A percentile compares a stretch with the other conserved stretches of the same genome.
Evolutionary conservation across 2,797 vertebrate genomes (phyloP).

Genomic region (Microchirus variegatus): DNA sequence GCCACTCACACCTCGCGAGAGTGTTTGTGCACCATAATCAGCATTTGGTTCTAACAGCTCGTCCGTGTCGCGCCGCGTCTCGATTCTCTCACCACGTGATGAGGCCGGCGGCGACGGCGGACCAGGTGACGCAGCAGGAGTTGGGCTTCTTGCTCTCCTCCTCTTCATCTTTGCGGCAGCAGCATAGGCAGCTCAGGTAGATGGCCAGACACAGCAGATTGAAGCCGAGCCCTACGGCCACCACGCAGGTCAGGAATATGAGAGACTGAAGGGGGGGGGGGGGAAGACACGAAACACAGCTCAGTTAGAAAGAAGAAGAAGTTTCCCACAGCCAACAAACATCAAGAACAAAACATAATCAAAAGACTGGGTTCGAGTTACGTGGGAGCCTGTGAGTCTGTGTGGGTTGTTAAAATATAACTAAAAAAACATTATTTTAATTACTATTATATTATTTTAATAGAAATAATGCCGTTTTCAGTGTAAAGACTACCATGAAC

Average conservation of each 20-base stretch:
- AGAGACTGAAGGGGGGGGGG: constrained; percentile 81
- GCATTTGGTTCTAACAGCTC: constrained; percentile 11
- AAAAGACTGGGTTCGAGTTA: too few relatives aligned
- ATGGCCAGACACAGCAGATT: constrained; percentile 88
- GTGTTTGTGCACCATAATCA: constrained; percentile 14
- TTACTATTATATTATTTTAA: too few relatives aligned
- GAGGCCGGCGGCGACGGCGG: constrained; percentile 88
- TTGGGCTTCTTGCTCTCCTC: constrained; percentile 85
- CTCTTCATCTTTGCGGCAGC: constrained; percentile 83
- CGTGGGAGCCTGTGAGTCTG: too few relatives aligned
- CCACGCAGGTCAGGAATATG: constrained; percentile 89
- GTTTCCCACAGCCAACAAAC: too few relatives aligned
- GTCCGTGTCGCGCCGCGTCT: background rate
- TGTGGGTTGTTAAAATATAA: too few relatives aligned
- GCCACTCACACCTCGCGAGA: background rate
- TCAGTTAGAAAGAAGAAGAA: background rate
- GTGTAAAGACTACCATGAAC: too few relatives aligned
- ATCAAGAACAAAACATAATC: too few relatives aligned
- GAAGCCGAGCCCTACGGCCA: constrained; percentile 87
- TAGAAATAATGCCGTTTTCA: too few relatives aligned
- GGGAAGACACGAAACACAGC: background rate
- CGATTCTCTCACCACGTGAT: constrained; percentile 88
- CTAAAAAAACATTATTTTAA: too few relatives aligned
- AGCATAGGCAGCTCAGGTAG: constrained; percentile 90
- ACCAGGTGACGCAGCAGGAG: constrained; percentile 93